Conservation (phyloP, 1,140 invertebrate species). For the Diorhabda carinulata region DNA sequence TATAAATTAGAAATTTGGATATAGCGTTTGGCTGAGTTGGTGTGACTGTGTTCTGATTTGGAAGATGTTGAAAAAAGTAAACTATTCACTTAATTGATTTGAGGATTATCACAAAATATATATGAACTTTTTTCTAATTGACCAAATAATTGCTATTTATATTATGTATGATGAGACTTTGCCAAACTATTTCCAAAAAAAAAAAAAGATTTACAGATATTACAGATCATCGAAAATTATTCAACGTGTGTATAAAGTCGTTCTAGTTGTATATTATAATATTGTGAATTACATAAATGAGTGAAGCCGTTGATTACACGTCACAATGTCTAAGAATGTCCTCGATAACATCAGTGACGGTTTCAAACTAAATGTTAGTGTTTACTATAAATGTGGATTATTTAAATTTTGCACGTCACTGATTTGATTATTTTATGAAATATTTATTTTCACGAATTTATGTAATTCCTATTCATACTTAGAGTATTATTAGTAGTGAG, state of each 20-base stretch:
- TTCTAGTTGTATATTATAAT: slow-evolving; percentile 37
- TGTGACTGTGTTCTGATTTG: neutral
- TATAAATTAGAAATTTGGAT: slow-evolving; percentile 41
- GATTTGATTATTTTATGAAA: no score
- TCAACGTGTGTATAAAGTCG: slow-evolving; percentile 39
- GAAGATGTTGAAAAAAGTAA: neutral
- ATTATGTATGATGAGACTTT: neutral
- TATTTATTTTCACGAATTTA: slow-evolving; percentile 25
- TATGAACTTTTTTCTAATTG: neutral
- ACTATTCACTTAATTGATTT: neutral
- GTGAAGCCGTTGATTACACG: no score
- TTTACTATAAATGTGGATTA: no score
- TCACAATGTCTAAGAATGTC: no score
- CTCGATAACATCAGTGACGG: no score
- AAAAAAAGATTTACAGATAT: neutral
- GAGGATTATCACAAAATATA: neutral
- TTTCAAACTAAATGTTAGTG: no score
- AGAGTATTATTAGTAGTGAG: slow-evolving; percentile 20
- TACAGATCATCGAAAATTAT: slow-evolving; percentile 10
- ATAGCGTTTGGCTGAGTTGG: slow-evolving; percentile 26
- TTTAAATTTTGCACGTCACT: no score
- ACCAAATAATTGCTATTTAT: neutral
- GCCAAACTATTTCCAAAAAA: neutral
- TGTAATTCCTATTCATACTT: slow-evolving; percentile 14
- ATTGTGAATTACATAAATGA: neutral